Conservation (phyloP, 2,797 vertebrate genomes). For the Echiichthys vipera region DNA sequence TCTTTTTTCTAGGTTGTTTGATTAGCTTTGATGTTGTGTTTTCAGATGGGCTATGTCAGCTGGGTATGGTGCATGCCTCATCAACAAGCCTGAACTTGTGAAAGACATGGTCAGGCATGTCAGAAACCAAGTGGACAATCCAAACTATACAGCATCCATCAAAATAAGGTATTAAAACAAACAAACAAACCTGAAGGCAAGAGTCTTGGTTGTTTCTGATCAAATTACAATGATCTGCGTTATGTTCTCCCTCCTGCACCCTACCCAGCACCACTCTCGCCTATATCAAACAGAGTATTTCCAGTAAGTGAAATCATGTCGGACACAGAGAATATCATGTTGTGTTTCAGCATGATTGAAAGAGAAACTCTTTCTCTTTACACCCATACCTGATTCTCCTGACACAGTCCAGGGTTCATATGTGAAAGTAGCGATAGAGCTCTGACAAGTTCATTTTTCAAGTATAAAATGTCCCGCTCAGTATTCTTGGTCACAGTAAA, state of each 20-base stretch:
- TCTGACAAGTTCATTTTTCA: neutral
- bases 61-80: slow-evolving; percentile 96
- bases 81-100: slow-evolving; percentile 95
- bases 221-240: too few relatives aligned
- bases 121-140: slow-evolving; percentile 90
- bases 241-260: too few relatives aligned
- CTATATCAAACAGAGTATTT: too few relatives aligned
- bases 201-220: too few relatives aligned
- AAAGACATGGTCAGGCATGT: slow-evolving; percentile 95
- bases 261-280: too few relatives aligned
- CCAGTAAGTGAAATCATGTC: too few relatives aligned
- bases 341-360: too few relatives aligned
- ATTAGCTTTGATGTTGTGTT: slow-evolving; percentile 50
- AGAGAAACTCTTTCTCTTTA: too few relatives aligned
- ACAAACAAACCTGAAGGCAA: neutral
- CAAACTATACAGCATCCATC: slow-evolving; percentile 92
- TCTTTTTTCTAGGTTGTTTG: neutral
- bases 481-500: neutral
- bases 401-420: too few relatives aligned
- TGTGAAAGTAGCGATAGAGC: too few relatives aligned
- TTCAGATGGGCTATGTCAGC: slow-evolving; percentile 95
- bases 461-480: neutral
- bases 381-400: too few relatives aligned
- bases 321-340: too few relatives aligned
- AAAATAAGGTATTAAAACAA: slow-evolving; percentile 98